Percentiles rank a stretch among this genome's conserved stretches.
These are phyloP conservation scores for Echeneis naucrates DNA, from an alignment of 2,797 vertebrate genomes.

Conservation along the genomic window DNA sequence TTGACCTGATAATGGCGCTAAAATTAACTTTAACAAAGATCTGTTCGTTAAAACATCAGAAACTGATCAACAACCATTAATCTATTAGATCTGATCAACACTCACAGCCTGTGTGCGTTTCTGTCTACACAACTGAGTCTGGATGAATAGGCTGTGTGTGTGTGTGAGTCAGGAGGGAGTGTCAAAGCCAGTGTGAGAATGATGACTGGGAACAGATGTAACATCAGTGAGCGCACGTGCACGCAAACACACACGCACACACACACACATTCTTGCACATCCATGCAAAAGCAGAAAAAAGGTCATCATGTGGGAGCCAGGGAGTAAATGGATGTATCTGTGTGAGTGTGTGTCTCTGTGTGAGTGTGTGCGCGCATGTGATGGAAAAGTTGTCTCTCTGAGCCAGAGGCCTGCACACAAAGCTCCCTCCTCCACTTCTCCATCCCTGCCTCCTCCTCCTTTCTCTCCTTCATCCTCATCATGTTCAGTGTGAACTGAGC, in stretches of 20 bases:
- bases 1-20: too few species aligned
- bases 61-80: background rate
- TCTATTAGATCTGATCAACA: background rate
- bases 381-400: conserved; percentile 57
- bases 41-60: background rate
- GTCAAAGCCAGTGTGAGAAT: too few species aligned
- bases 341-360: conserved; percentile 16
- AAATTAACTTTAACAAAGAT: background rate
- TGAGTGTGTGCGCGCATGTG: conserved; percentile 25
- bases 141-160: conserved; percentile 1
- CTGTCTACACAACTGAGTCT: background rate
- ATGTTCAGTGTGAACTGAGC: background rate
- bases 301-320: conserved; percentile 43
- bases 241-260: conserved; percentile 25
- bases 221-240: conserved; percentile 14
- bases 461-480: background rate
- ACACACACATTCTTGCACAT: conserved; percentile 70
- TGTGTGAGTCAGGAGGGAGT: too few species aligned
- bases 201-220: too few species aligned
- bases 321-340: conserved; percentile 26
- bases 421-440: conserved; percentile 26
- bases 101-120: background rate
- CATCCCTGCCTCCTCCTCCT: background rate
- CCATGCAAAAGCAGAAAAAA: conserved; percentile 66
- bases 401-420: conserved; percentile 66